These are phyloP conservation scores for Parnassius glacialis DNA, from an alignment of 2,888 invertebrate genomes.

Conservation along the genomic window DNA sequence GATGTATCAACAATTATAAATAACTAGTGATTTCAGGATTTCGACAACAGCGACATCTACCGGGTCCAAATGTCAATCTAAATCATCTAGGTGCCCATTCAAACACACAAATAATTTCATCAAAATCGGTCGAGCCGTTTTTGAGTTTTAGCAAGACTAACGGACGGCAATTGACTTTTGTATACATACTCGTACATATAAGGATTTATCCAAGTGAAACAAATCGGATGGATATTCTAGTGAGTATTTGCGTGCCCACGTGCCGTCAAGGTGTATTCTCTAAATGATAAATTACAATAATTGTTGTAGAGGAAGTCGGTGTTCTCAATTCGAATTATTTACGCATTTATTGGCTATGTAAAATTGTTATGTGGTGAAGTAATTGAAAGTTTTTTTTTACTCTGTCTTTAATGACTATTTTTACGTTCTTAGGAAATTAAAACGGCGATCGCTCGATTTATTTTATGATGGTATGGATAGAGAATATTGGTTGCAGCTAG, in stretches of 20 bases:
- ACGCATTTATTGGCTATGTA: not conserved
- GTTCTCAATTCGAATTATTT: constrained; percentile 11
- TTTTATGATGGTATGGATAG: constrained; percentile 18
- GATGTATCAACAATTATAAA: no score
- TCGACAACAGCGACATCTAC: no score
- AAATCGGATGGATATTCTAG: not conserved
- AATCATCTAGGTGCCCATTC: no score
- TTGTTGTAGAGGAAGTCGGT: constrained; percentile 11
- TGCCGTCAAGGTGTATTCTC: not conserved
- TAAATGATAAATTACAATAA: constrained; percentile 2
- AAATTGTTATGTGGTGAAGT: constrained; percentile 10
- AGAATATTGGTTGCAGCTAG: constrained; percentile 6
- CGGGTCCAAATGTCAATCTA: no score
- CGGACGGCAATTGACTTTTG: not conserved
- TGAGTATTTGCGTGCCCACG: constrained; percentile 1
- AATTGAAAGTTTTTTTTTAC: constrained; percentile 19
- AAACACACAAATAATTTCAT: no score
- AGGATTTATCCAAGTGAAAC: not conserved
- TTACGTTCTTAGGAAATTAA: constrained; percentile 12
- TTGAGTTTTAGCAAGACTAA: no score
- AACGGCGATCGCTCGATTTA: constrained; percentile 15
- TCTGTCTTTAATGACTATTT: constrained; percentile 7
- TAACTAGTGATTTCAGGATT: no score
- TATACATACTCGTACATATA: no score
- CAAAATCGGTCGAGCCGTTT: no score